phyloP scores from a whole-genome alignment of 1,140 invertebrate genomes.

The Ceratoteleas bidentatus region DNA sequence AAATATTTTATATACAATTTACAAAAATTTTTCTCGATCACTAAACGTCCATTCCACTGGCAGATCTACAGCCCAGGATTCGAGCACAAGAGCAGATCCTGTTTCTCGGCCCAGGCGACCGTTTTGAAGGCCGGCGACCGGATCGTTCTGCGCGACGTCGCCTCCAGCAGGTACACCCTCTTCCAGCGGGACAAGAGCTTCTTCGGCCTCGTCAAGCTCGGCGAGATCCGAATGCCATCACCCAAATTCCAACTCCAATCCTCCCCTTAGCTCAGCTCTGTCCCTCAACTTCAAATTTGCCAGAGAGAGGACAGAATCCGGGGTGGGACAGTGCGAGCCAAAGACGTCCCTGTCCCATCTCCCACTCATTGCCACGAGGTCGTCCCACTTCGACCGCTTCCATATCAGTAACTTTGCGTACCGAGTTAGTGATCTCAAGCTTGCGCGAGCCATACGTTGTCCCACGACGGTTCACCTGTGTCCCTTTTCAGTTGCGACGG shows the following conservation, averaged over 20 bases:
- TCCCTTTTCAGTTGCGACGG: background rate
- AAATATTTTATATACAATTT: no score
- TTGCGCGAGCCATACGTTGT: slow-evolving; percentile 38
- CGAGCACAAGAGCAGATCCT: slow-evolving; percentile 81
- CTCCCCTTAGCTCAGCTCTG: background rate
- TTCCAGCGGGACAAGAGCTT: slow-evolving; percentile 89
- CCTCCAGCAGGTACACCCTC: slow-evolving; percentile 85
- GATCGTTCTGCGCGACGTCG: slow-evolving; percentile 86
- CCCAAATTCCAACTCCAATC: slow-evolving; percentile 45
- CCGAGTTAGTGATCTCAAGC: slow-evolving; percentile 49
- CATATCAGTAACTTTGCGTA: slow-evolving; percentile 28
- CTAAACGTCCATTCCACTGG: slow-evolving; percentile 6
- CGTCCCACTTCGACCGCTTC: slow-evolving; percentile 20
- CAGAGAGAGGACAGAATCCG: background rate
- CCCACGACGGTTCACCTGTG: slow-evolving; percentile 1
- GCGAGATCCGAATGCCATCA: slow-evolving; percentile 75
- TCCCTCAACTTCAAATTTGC: background rate
- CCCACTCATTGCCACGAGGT: no score
- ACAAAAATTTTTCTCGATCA: no score
- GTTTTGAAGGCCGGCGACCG: slow-evolving; percentile 84
- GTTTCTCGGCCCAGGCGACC: slow-evolving; percentile 87
- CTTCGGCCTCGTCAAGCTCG: slow-evolving; percentile 89
- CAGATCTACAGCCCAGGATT: slow-evolving; percentile 72
- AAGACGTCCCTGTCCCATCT: slow-evolving; percentile 1
- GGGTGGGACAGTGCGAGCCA: background rate